Evolutionary conservation across 2,113 vertebrate species (phyloP), one percentile per base, ranked within the genome.

Genomic region (Noctilio leporinus): DNA sequence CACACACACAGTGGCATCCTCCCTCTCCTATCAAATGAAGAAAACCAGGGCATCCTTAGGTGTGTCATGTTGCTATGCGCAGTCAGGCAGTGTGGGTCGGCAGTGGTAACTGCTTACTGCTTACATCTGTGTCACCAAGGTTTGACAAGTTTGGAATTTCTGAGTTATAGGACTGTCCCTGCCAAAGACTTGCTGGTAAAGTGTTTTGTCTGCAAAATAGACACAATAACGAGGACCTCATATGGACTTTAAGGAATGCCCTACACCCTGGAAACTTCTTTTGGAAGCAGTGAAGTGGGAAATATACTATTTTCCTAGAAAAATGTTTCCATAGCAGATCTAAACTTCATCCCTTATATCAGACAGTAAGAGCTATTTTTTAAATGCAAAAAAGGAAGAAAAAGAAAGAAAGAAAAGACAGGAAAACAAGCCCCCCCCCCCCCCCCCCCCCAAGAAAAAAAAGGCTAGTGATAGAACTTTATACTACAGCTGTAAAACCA

Each of bases 101-200:
- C 72, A 45, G 33, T 35, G 76, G 49, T 10, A 30, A 62, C 35
- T 4, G 24, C 84, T 89, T 40, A 62, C 35, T 4, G 24, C 84
- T 89, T 40, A 70, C 87, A 85, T 87, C 90, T 92, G 84, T 82
- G 62, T 75, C 94, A 69, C 72, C 5, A 0, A 80, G 38, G 57
- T 75, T 69, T n/a, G 40, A 51, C 20, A 55, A 75, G 76, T 28
- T 53, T 88, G 94, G 94, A 94, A 94, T 81, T 85, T 93, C 76
- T 96, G 95, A 96, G 84, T 90, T 92, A 77, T 7, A 22, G 38
- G 77, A 45, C 67, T 82, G 53, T 78, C 43, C 90, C 91, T 82
- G 84, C 96, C 95, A 94, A 91, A 62, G 76, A n/a, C 90, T 95
- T 92, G 70, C 73, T 96, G 95, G 95, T 92, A 95, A 64, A 87